Base-by-base conservation (phyloP, 23 tunicate genomes). In the Clavelina lepadiformis region DNA sequence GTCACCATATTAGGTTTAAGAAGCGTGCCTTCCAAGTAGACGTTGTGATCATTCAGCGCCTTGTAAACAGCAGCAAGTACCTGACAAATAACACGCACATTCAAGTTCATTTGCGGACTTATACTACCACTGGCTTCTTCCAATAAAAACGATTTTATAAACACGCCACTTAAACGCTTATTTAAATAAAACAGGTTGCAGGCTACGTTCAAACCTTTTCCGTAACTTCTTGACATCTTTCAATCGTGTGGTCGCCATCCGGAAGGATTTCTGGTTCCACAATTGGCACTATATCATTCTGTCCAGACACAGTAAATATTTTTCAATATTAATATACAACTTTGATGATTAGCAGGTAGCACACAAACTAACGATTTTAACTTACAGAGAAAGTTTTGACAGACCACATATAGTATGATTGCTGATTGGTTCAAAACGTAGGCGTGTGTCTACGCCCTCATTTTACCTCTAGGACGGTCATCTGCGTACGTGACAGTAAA, bases 1-100 rank as follows among this genome's bases (percentile, higher is more conserved):
- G 89, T 82, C 46, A 82, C 89, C 89, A 82, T 82, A 60, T 82
- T 82, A 3, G 89, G 89, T 33, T 82, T 82, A 25, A 82, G 65
- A 33, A 82, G 38, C 20, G 89, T 82, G 30, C 89, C 89, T 55
- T 82, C 89, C 53, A 82, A 41, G 75, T 82, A 82, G 33, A 82
- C 81, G 58, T 82, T 80, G 34, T 82, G 80, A 51, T 82, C 89
- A 44, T 57, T 82, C 60, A 82, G 41, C 30, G 89, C 89, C 29
- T 82, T 82, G 68, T 82, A 82, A 47, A 74, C 65, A 37, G 89
- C 89, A 21, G 89, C 81, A 56, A 80, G 52, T 4, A 80, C 86
- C 72, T 66, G 24, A 35, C 37, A 11, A 8, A 41, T 8, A 41
- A 8, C 11, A 41, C 49, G 15, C 65, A 55, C 23, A 22, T 20